Base-by-base conservation (phyloP, 2,113 vertebrate species). In the Protomyctophum bolini region DNA sequence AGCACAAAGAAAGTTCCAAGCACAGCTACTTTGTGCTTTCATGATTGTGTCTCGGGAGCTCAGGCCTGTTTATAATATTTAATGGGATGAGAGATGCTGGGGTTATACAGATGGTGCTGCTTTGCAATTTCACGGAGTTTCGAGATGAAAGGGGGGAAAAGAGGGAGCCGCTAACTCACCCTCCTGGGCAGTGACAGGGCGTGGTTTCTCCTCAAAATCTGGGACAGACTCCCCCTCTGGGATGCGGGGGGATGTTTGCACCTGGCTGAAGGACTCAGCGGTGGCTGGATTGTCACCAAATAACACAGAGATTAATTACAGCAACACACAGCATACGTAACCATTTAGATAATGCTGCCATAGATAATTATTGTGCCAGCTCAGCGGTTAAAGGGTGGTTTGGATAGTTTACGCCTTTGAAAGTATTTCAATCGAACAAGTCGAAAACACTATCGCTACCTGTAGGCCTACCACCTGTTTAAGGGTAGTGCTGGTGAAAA, bases 191-290 rank as follows among this genome's bases (percentile, higher is more conserved):
- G 84, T 76, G 69, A 91, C 14, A 0, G 73, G 89, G 3, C 47
- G 82, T 67, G 84, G 83, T 64, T 91, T 94, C 80, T 89, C 87
- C 73, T 88, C 62, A 71, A 93, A 93, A 82, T 94, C 88, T 63
- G 87, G 92, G 81, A 89, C 52, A 48, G 81, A 87, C 60, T 93
- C 73, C 69, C 88, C 91, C 33, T 76, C 21, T 58, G 89, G 91
- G 65, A 91, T 72, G 58, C 83, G 63, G 10, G 83, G 64, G 64
- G 82, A 91, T 58, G 68, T 89, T 2, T 81, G 76, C 61, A 89
- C 73, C 82, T 92, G 76, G 63, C 68, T 88, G 79, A 91, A 92
- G 58, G 80, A 90, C 80, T 92, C 86, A 67, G 82, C 21, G 33
- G 33, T 41, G 33, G 33, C 33, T 41, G 33, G 33, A 41, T 41